Base-by-base conservation (phyloP, 2,888 invertebrate species). In the Dascillus cervinus region DNA sequence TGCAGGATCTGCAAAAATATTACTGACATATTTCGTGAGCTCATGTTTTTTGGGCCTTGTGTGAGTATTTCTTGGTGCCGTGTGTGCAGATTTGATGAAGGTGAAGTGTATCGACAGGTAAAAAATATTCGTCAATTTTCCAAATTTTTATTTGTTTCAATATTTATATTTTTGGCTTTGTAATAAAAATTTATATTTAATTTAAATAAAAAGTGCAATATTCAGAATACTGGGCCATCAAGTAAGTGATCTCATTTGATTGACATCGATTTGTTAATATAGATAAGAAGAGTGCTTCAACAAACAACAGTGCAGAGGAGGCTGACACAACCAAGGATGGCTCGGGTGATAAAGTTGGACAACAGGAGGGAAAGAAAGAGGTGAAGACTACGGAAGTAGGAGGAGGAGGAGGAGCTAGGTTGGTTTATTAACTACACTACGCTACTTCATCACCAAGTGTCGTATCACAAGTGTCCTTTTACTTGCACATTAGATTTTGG, bases 271-370 rank as follows among this genome's bases (percentile, higher is more conserved):
- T 45, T 50, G 50, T 50, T 50, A 47, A 44, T 47, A 41, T 51
- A 52, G 52, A 52, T 52, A 43, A 39, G 47, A 52, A 52, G 51
- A 50, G 39, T 37, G 32, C n/a, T n/a, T n/a, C 49, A 21, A 23
- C 46, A 37, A 48, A 43, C 39, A 46, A 45, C 40, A 40, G 37
- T 20, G 26, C 36, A 20, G 39, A 47, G 31, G 43, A 43, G 39
- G 39, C 41, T 34, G 34, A 24, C 13, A 33, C 32, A 32, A 27
- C 28, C 34, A 32, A 36, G 42, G 39, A 39, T 27, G 28, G 21
- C 25, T 22, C 26, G 10, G 34, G 13, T 9, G 13, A 24, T 24
- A 13, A 10, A 12, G 5, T 6, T 6, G 17, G 5, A 6, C 17
- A 17, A 17, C 17, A 17, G 17, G 17, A 17, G 4, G 17, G 17